Evolutionary conservation across 2,797 vertebrate genomes (phyloP), one percentile per base, ranked within the genome.

Genomic region (Miichthys miiuy): DNA sequence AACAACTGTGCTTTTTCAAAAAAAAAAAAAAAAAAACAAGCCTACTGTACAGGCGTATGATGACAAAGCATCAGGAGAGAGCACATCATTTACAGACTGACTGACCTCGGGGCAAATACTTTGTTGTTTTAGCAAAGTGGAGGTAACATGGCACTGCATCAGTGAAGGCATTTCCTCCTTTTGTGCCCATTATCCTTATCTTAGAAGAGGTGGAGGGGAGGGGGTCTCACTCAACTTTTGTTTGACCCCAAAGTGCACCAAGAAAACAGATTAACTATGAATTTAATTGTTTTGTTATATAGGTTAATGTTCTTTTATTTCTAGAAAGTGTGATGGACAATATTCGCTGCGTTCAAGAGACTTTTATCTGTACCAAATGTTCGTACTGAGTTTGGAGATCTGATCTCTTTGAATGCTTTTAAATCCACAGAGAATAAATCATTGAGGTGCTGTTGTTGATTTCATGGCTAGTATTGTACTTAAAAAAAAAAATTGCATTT

Each of bases 91-190:
- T 52, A 16, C 34, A 8, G 34, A 34, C 44, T 60, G 67, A 50
- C 23, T 27, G 42, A 77, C 56, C 41, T 60, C 41, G 6, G 47
- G 56, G 20, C 47, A 48, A 42, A 13, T 50, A 44, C 6, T 65
- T 41, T 46, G 21, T 79, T 77, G 21, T n/a, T 38, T 71, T 21
- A 77, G 23, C 70, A 16, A 65, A 75, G 50, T 70, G 11, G 20
- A 21, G 25, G 13, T 30, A 70, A n/a, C 44, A 54, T 63, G 42
- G 34, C 73, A 75, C 17, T 42, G n/a, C 66, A 57, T 62, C 27
- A 54, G 21, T 67, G 41, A 56, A 70, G 70, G 56, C 81, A 85
- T 86, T 86, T 89, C 80, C 86, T 79, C 51, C 50, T 72, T 80
- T 86, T 90, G 69, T 62, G 62, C 44, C 72, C 48, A 55, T 79